A percentile compares a stretch with the other conserved stretches of the same genome.
phyloP scores from a whole-genome alignment of 2,797 vertebrate genomes.

The Bucorvus abyssinicus region DNA sequence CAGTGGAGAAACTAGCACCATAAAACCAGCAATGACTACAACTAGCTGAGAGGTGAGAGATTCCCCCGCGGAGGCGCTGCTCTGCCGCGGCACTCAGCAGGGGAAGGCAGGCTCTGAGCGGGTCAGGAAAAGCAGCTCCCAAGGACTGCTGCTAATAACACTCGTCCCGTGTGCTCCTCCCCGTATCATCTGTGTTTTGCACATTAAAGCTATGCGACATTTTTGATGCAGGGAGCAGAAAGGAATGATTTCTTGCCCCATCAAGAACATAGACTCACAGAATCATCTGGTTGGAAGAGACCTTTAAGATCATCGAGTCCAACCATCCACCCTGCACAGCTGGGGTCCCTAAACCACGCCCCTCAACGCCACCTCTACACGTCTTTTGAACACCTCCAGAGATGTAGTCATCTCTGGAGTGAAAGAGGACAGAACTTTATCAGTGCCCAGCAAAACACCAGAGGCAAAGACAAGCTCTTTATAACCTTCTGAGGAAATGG shows the following conservation, averaged over 20 bases:
- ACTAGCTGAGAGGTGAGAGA: neutral
- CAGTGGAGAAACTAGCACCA: conserved; percentile 17
- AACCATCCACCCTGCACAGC: too few species aligned
- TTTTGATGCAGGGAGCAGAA: fast-evolving
- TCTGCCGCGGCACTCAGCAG: neutral
- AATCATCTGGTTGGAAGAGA: too few species aligned
- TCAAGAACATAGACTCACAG: neutral
- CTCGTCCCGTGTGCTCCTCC: neutral
- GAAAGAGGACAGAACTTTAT: conserved; percentile 13
- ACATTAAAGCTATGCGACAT: neutral
- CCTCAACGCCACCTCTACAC: too few species aligned
- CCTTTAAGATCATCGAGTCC: too few species aligned
- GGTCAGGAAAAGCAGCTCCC: neutral
- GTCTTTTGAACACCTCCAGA: too few species aligned
- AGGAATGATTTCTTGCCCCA: neutral
- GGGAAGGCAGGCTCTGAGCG: neutral
- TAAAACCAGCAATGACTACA: neutral
- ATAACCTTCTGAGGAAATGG: conserved; percentile 11
- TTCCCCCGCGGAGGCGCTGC: neutral
- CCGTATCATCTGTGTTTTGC: neutral
- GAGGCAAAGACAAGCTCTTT: conserved; percentile 39
- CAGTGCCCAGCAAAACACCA: neutral
- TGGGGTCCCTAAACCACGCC: too few species aligned
- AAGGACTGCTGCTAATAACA: neutral
- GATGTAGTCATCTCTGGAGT: neutral